Conservation (phyloP, 53 echinoderm and acorn worm genomes). For the Mesocentrotus franciscanus region DNA sequence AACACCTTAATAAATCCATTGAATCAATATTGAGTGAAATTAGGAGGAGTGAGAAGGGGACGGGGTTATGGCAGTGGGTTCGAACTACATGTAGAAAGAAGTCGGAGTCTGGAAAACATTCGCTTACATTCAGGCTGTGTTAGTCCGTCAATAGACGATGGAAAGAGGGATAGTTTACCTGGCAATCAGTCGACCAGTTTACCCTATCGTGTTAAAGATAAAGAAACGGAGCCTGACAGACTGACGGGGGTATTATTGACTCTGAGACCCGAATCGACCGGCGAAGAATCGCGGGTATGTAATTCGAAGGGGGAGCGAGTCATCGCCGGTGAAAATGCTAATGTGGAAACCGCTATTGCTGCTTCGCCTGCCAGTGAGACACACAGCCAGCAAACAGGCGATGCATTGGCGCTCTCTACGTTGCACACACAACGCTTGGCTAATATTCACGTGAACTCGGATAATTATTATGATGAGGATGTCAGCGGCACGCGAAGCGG, state of each 20-base stretch:
- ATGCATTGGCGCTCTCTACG: slow-evolving; percentile 55
- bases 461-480: slow-evolving; percentile 68
- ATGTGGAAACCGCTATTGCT: slow-evolving; percentile 49
- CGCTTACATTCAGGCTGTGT: slow-evolving; percentile 48
- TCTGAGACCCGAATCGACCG: slow-evolving; percentile 59
- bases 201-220: slow-evolving; percentile 64
- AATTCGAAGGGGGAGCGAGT: slow-evolving; percentile 60
- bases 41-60: slow-evolving; percentile 15
- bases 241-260: slow-evolving; percentile 60
- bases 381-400: slow-evolving; percentile 27
- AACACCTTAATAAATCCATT: slow-evolving; percentile 56
- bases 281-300: slow-evolving; percentile 67
- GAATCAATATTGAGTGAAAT: slow-evolving; percentile 64
- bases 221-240: slow-evolving; percentile 57
- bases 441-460: slow-evolving; percentile 70
- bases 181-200: slow-evolving; percentile 25
- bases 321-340: slow-evolving; percentile 62
- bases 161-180: slow-evolving; percentile 48
- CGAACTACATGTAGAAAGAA: slow-evolving; percentile 57
- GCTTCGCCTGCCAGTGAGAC: slow-evolving; percentile 9
- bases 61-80: neutral
- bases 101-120: slow-evolving; percentile 51
- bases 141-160: slow-evolving; percentile 42
- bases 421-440: slow-evolving; percentile 55
- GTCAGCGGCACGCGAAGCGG: slow-evolving; percentile 61